These are phyloP conservation scores for Salticus scenicus DNA, from an alignment of 2,888 invertebrate genomes.

Conservation along the genomic window DNA sequence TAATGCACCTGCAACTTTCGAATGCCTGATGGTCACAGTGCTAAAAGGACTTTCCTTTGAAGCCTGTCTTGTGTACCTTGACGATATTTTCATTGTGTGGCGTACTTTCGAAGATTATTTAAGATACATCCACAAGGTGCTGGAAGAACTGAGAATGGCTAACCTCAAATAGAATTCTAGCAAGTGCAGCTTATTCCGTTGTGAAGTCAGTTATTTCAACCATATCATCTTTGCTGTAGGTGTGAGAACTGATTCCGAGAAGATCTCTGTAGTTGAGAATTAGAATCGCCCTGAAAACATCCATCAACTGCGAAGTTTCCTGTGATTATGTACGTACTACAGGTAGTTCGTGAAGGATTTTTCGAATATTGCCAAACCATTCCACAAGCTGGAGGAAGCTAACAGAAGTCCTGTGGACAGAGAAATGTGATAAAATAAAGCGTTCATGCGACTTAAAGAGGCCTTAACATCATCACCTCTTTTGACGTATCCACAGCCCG, in stretches of 20 bases:
- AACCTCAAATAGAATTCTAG: background rate
- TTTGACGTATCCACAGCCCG: slow-evolving; percentile 13
- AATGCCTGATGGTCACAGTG: too few species aligned
- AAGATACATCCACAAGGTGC: too few species aligned
- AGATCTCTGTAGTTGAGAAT: background rate
- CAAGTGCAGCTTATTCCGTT: slow-evolving; percentile 4
- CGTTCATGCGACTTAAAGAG: background rate
- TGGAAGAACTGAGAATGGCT: too few species aligned
- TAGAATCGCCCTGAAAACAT: background rate
- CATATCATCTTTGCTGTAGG: background rate
- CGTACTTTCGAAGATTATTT: too few species aligned
- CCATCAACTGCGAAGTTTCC: slow-evolving; percentile 19
- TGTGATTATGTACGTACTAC: slow-evolving; percentile 22
- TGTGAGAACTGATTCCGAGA: background rate
- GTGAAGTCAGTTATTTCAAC: background rate
- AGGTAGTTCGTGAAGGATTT: background rate
- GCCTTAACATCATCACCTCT: background rate
- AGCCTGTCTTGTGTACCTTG: background rate
- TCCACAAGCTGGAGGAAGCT: background rate
- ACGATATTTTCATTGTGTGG: background rate
- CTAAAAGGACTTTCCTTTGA: too few species aligned
- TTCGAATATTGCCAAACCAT: slow-evolving; percentile 1
- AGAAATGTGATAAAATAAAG: background rate
- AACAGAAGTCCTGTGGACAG: too few species aligned
- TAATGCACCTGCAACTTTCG: too few species aligned